A percentile compares a stretch with the other conserved stretches of the same genome.
Evolutionary conservation across 2,888 invertebrate genomes (phyloP).

Genomic region (Plagiodera versicolora): DNA sequence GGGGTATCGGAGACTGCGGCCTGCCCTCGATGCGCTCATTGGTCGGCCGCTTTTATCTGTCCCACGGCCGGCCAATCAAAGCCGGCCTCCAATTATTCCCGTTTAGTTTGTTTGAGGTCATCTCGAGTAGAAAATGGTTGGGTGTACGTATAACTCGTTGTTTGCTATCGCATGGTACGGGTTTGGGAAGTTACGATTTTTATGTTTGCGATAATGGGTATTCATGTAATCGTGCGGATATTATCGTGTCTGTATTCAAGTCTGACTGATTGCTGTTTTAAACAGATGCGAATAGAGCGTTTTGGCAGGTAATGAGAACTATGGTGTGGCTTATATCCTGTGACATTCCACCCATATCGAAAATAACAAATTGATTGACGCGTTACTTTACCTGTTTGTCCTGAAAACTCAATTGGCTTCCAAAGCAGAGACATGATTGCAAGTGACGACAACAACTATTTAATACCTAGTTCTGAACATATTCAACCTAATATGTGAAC

Average conservation of each 20-base stretch:
- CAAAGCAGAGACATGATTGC: no score
- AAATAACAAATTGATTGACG: no score
- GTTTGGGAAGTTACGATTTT: conserved; percentile 21
- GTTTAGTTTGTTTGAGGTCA: conserved; percentile 54
- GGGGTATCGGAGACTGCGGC: conserved; percentile 49
- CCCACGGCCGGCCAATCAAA: conserved; percentile 49
- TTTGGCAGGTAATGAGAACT: neutral
- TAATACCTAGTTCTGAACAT: no score
- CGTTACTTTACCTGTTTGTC: no score
- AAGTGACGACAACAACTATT: no score
- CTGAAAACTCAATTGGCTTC: no score
- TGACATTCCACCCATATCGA: no score
- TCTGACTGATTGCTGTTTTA: conserved; percentile 10
- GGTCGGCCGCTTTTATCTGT: conserved; percentile 39
- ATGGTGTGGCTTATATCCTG: no score
- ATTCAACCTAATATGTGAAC: no score
- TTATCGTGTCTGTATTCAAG: neutral
- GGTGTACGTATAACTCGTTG: conserved; percentile 17
- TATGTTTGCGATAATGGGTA: conserved; percentile 11
- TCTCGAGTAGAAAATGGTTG: conserved; percentile 53
- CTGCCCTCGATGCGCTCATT: conserved; percentile 40
- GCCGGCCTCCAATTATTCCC: conserved; percentile 51
- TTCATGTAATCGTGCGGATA: conserved; percentile 10
- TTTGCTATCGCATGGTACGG: conserved; percentile 19
- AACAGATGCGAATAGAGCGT: neutral